A percentile compares a stretch with the other conserved stretches of the same genome.
Conservation (phyloP, 2,113 vertebrate genomes). For the Perca flavescens region DNA sequence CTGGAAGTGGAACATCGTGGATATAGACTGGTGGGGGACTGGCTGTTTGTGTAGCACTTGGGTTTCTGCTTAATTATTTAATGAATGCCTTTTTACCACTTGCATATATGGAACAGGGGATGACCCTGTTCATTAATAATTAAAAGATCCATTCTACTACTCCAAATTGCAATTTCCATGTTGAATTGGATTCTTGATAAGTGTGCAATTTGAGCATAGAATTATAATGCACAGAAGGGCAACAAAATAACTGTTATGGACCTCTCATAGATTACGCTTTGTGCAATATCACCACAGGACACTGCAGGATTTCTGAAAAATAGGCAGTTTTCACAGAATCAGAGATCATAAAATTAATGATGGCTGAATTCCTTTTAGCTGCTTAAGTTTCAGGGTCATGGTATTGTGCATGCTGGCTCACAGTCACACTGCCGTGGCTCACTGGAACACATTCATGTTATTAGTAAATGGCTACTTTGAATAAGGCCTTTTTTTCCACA, state of each 20-base stretch:
- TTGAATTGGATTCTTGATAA: constrained; percentile 24
- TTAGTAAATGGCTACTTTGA: too few species aligned
- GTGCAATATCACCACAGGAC: not conserved
- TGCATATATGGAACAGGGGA: constrained; percentile 1
- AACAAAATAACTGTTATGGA: not conserved
- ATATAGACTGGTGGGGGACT: not conserved
- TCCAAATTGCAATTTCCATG: constrained; percentile 35
- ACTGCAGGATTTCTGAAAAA: not conserved
- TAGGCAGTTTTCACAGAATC: not conserved
- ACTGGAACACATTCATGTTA: too few species aligned
- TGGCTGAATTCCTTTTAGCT: too few species aligned
- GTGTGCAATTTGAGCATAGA: not conserved
- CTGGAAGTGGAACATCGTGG: too few species aligned
- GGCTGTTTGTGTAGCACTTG: constrained; percentile 34
- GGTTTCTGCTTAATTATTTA: constrained; percentile 45
- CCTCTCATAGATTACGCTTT: not conserved
- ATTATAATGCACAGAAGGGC: not conserved
- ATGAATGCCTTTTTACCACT: constrained; percentile 33
- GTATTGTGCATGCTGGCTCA: too few species aligned
- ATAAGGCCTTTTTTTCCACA: not conserved
- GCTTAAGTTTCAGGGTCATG: too few species aligned
- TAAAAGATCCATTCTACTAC: constrained; percentile 21
- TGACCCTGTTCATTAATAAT: constrained; percentile 47
- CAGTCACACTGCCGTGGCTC: too few species aligned
- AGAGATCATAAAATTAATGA: too few species aligned